Conservation (phyloP, 2,113 vertebrate genomes). For the Rhabdomys dilectus region DNA sequence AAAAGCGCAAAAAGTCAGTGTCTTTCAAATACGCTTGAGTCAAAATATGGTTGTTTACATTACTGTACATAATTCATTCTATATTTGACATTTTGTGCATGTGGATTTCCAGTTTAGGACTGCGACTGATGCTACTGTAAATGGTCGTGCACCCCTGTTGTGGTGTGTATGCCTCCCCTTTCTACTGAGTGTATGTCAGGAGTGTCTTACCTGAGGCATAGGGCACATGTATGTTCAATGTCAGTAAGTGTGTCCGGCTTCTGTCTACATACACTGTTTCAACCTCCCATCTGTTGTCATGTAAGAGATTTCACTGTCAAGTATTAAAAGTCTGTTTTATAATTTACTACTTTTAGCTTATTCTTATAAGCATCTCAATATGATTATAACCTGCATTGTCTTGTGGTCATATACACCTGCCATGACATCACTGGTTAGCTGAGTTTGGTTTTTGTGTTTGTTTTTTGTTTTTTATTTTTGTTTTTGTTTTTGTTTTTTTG, state of each 20-base stretch:
- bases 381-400: neutral
- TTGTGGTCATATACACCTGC: neutral
- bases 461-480: too few relatives aligned
- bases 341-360: neutral
- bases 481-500: too few relatives aligned
- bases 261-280: neutral
- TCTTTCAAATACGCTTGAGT: neutral
- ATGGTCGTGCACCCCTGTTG: neutral
- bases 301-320: neutral
- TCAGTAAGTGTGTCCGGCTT: neutral
- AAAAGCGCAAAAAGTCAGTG: neutral
- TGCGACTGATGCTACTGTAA: neutral
- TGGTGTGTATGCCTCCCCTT: neutral
- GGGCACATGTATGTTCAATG: neutral
- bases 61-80: neutral
- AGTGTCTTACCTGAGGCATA: neutral
- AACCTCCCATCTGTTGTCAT: neutral
- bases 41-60: neutral
- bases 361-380: neutral
- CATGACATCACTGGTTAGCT: neutral
- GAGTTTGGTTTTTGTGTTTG: neutral
- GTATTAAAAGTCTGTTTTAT: neutral
- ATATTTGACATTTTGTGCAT: neutral
- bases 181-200: neutral
- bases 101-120: neutral